Percentiles rank a stretch among this genome's conserved stretches.
These are phyloP conservation scores for Cnemophilus loriae DNA, from an alignment of 2,113 vertebrate species.

Conservation along the genomic window DNA sequence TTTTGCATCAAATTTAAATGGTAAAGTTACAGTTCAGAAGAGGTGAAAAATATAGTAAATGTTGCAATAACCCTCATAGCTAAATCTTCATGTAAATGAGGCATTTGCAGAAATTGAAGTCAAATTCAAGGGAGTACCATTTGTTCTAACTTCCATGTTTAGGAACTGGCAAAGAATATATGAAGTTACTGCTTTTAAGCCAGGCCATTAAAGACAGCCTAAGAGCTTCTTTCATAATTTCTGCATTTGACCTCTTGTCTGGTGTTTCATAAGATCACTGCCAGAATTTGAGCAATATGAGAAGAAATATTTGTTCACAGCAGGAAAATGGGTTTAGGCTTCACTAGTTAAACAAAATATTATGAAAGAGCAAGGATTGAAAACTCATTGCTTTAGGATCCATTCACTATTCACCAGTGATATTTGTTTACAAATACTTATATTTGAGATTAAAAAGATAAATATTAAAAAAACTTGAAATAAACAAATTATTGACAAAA, in stretches of 20 bases:
- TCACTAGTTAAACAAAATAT: not conserved
- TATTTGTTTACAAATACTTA: slow-evolving; percentile 15
- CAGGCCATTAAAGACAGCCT: not conserved
- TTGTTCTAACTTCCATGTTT: not conserved
- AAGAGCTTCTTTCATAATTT: not conserved
- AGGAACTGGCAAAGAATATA: not conserved
- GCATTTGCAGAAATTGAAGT: slow-evolving; percentile 13
- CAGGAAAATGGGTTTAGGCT: not conserved
- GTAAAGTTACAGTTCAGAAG: not conserved
- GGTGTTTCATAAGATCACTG: not conserved
- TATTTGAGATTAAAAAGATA: not conserved
- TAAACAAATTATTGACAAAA: not conserved
- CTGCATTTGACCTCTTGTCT: not conserved
- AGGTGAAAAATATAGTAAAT: not conserved
- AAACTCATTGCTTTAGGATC: not conserved
- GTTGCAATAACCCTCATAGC: not conserved
- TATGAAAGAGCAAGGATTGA: not conserved
- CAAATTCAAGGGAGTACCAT: not conserved
- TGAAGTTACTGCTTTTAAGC: not conserved
- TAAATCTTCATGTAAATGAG: slow-evolving; percentile 13
- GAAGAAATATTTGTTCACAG: slow-evolving; percentile 1
- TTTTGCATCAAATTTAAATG: not conserved
- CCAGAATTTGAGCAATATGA: not conserved
- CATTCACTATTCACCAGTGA: not conserved
- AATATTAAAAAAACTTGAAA: not conserved